These are phyloP conservation scores for Drosophila longiperda DNA, from an alignment of 2,888 invertebrate genomes.

Conservation along the genomic window DNA sequence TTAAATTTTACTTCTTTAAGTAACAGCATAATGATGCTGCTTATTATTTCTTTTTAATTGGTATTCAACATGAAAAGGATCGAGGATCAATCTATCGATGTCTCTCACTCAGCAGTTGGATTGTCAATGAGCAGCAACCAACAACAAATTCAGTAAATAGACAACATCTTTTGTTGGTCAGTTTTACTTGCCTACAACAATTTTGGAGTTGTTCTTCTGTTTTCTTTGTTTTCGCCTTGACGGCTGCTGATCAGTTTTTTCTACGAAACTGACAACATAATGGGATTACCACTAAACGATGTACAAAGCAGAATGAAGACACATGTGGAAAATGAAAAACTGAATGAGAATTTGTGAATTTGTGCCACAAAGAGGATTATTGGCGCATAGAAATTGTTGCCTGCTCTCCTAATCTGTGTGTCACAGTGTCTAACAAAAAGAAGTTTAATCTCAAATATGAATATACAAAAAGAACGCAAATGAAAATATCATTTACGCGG, in stretches of 20 bases:
- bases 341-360: constrained; percentile 38
- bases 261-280: constrained; percentile 55
- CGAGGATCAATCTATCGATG: neutral
- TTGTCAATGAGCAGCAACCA: neutral
- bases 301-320: constrained; percentile 28
- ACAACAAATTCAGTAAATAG: neutral
- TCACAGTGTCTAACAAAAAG: constrained; percentile 16
- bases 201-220: neutral
- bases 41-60: neutral
- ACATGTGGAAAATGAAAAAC: constrained; percentile 18
- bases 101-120: neutral
- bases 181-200: neutral
- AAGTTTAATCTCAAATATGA: neutral
- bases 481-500: constrained; percentile 36
- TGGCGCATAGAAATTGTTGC: neutral
- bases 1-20: neutral
- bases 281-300: constrained; percentile 59
- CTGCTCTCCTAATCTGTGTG: constrained; percentile 12
- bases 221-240: neutral
- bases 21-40: neutral
- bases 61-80: neutral
- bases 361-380: constrained; percentile 44
- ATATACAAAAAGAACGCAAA: neutral
- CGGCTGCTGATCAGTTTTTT: constrained; percentile 49
- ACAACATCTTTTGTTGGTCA: neutral